Conservation (phyloP, 1,140 invertebrate species). For the Nylanderia fulva region DNA sequence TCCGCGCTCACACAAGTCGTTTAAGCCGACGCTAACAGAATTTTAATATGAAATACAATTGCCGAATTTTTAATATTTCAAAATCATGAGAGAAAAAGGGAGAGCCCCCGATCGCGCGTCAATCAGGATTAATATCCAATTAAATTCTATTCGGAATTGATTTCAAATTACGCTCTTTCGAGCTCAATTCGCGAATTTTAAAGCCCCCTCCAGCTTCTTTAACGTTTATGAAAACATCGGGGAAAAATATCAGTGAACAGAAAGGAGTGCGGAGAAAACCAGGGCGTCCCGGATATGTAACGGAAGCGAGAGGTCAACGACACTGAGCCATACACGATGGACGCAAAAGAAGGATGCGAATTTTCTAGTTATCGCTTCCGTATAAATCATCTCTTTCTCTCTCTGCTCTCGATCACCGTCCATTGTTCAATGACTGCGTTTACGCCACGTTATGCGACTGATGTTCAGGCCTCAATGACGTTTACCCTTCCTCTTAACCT, state of each 20-base stretch:
- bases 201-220: background rate
- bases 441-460: conserved; percentile 25
- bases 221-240: conserved; percentile 17
- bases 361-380: conserved; percentile 73
- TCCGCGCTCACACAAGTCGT: background rate
- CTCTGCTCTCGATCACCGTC: conserved; percentile 61
- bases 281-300: background rate
- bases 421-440: conserved; percentile 65
- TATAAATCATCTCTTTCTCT: conserved; percentile 77
- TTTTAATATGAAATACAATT: background rate
- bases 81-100: too few relatives aligned
- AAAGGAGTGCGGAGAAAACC: background rate
- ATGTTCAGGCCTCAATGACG: conserved; percentile 41
- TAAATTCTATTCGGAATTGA: background rate
- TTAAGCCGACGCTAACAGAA: background rate
- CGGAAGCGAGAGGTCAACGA: conserved; percentile 33
- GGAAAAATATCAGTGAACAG: background rate
- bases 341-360: conserved; percentile 72
- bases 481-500: conserved; percentile 50
- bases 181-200: conserved; percentile 18
- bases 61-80: background rate
- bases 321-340: background rate
- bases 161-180: background rate
- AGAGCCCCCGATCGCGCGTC: background rate
- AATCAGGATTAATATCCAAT: background rate